Conservation (phyloP, 2,113 vertebrate genomes). For the Pluvialis apricaria region DNA sequence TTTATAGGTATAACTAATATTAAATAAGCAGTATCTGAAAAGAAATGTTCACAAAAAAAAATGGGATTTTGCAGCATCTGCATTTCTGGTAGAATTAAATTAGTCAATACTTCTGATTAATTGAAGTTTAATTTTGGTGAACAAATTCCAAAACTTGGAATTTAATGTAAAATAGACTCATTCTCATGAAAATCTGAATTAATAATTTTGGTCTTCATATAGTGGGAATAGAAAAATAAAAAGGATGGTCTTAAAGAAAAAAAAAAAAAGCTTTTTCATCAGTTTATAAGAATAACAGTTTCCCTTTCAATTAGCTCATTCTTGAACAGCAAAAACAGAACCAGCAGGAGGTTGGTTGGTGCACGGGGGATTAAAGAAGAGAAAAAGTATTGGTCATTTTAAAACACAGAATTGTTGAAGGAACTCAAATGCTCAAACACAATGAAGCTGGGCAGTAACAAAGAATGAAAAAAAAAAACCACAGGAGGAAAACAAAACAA, state of each 20-base stretch:
- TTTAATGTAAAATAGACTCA: background rate
- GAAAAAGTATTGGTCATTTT: background rate
- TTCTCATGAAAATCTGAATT: background rate
- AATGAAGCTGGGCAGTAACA: background rate
- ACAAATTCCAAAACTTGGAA: background rate
- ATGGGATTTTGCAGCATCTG: background rate
- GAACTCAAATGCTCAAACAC: background rate
- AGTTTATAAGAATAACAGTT: background rate
- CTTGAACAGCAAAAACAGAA: background rate
- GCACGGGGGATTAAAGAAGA: background rate
- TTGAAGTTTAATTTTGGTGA: background rate
- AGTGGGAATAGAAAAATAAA: background rate
- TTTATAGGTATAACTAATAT: background rate
- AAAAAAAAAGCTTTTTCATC: background rate
- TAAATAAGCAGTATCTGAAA: background rate
- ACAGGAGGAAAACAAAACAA: background rate
- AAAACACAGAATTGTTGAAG: background rate
- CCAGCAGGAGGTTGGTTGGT: background rate
- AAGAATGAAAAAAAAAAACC: background rate
- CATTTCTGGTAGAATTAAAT: background rate
- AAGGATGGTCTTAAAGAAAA: background rate
- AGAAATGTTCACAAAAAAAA: background rate
- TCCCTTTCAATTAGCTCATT: background rate
- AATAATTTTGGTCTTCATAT: background rate
- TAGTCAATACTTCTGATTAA: background rate